These are phyloP conservation scores for Parauchenoglanis punctatus DNA, from an alignment of 2,797 vertebrate genomes.

Conservation along the genomic window DNA sequence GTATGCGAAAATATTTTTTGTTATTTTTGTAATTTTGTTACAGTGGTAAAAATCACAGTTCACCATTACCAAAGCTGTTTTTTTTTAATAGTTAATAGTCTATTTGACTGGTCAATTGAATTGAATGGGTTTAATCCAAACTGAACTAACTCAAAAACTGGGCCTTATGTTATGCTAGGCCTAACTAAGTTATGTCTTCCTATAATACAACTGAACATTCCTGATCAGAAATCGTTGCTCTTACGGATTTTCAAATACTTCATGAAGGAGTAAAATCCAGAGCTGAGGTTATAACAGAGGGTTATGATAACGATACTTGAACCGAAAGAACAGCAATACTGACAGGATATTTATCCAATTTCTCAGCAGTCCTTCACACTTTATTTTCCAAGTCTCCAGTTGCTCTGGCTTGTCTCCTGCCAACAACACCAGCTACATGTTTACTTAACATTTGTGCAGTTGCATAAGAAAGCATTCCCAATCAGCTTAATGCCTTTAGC, in stretches of 20 bases:
- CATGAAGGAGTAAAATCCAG: not conserved
- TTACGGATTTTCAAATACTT: not conserved
- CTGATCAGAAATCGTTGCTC: not conserved
- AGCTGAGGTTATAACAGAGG: not conserved
- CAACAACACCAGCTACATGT: too few relatives aligned
- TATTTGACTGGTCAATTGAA: not conserved
- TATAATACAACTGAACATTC: too few relatives aligned
- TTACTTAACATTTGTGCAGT: not conserved
- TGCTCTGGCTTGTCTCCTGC: not conserved
- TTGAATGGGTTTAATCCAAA: not conserved
- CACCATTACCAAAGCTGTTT: not conserved
- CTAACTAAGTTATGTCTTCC: not conserved
- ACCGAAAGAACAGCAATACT: not conserved
- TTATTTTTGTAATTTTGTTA: not conserved
- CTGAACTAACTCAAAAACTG: not conserved
- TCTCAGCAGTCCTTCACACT: not conserved
- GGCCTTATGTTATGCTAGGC: not conserved
- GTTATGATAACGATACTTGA: not conserved
- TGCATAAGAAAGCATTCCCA: not conserved
- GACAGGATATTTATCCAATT: not conserved
- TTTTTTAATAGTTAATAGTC: not conserved
- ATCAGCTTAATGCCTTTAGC: not conserved
- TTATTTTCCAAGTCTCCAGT: not conserved
- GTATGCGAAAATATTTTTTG: not conserved
- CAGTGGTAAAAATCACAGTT: not conserved